These are phyloP conservation scores for Nephrotoma flavescens DNA, from an alignment of 2,888 invertebrate genomes.

Conservation along the genomic window DNA sequence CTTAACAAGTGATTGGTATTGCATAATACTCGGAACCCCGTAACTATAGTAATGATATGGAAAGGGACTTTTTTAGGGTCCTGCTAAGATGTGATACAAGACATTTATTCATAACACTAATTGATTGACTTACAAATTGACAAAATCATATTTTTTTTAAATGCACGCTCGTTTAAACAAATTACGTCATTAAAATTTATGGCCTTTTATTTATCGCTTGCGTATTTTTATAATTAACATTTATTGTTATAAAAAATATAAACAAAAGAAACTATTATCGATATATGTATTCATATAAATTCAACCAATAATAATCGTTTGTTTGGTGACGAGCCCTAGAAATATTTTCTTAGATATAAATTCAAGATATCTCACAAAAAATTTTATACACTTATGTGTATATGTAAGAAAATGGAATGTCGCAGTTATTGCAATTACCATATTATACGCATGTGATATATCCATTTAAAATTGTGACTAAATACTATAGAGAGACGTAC, in stretches of 20 bases:
- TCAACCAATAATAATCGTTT: neutral
- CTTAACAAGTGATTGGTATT: neutral
- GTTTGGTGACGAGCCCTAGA: neutral
- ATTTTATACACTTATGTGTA: neutral
- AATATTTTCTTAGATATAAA: neutral
- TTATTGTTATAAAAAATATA: neutral
- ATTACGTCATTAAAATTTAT: neutral
- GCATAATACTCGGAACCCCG: neutral
- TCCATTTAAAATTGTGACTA: neutral
- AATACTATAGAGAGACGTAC: neutral
- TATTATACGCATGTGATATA: neutral
- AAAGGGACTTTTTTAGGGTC: neutral
- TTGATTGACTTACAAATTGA: neutral
- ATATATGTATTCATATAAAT: neutral
- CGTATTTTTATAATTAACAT: neutral
- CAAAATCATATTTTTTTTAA: neutral
- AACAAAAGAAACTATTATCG: neutral
- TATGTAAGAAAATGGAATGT: neutral
- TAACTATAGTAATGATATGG: neutral
- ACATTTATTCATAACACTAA: too few relatives aligned
- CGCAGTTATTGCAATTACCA: neutral
- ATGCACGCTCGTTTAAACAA: neutral
- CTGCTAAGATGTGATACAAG: neutral
- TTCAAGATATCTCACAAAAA: neutral
- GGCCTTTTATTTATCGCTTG: neutral